phyloP scores from a whole-genome alignment of 1,140 invertebrate genomes.

The Drosophila littoralis region DNA sequence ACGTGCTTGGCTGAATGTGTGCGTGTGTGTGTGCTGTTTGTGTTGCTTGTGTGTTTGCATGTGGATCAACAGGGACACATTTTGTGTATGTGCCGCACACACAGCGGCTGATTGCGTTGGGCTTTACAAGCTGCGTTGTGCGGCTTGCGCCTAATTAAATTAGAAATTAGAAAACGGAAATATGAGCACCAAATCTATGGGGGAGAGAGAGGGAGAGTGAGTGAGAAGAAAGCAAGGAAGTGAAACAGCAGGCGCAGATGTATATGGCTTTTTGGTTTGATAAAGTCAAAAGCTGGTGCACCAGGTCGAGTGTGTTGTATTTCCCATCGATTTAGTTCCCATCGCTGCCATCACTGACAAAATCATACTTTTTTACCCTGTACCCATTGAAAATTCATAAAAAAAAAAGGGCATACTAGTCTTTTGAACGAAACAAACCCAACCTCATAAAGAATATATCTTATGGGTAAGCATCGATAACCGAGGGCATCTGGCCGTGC shows the following conservation, averaged over 20 bases:
- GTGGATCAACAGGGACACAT: constrained; percentile 54
- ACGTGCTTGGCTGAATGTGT: background rate
- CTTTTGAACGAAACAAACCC: no score
- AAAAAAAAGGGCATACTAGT: no score
- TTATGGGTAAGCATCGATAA: no score
- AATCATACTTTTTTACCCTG: constrained; percentile 55
- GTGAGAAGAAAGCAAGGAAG: background rate
- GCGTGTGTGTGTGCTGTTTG: constrained; percentile 12
- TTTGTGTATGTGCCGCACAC: constrained; percentile 20
- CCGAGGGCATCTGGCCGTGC: no score
- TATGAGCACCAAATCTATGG: constrained; percentile 46
- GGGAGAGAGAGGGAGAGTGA: background rate
- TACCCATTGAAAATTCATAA: no score
- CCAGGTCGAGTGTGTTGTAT: constrained; percentile 27
- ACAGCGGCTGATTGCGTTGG: constrained; percentile 47
- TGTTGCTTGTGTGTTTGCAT: constrained; percentile 20
- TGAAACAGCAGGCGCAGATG: background rate
- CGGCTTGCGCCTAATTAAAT: constrained; percentile 75
- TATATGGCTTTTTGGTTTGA: background rate
- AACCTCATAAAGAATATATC: no score
- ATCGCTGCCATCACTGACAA: constrained; percentile 46
- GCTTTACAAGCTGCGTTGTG: constrained; percentile 30
- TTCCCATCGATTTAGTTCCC: constrained; percentile 38
- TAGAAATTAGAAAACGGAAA: constrained; percentile 66
- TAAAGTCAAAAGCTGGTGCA: constrained; percentile 17